These are phyloP conservation scores for Amblyjoppa fuscipennis DNA, from an alignment of 2,888 invertebrate species.

Conservation along the genomic window DNA sequence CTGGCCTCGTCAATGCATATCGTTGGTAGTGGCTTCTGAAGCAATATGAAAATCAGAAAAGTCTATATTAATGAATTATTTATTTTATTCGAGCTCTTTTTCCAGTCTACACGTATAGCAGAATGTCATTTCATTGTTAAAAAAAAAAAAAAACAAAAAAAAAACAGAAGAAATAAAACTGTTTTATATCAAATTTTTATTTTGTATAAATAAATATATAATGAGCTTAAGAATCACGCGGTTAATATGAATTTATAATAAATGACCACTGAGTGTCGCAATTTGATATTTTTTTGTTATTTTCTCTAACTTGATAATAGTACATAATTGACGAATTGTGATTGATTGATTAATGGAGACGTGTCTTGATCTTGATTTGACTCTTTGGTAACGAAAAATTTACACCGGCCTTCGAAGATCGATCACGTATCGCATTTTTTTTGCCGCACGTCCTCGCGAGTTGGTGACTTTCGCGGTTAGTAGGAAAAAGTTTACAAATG, in stretches of 20 bases:
- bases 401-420: not conserved
- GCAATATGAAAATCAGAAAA: constrained; percentile 57
- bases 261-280: not conserved
- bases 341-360: not conserved
- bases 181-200: not conserved
- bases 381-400: too few relatives aligned
- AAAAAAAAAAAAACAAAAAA: too few relatives aligned
- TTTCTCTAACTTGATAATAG: not conserved
- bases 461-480: constrained; percentile 9
- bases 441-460: not conserved
- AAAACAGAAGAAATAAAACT: not conserved
- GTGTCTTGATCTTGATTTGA: not conserved
- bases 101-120: not conserved
- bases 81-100: not conserved
- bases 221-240: not conserved
- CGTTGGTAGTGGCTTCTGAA: constrained; percentile 72
- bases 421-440: not conserved
- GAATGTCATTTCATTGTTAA: not conserved
- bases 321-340: constrained; percentile 19
- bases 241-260: not conserved
- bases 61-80: not conserved
- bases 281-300: not conserved
- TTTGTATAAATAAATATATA: too few relatives aligned
- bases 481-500: constrained; percentile 29
- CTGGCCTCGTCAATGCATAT: constrained; percentile 80